Base-by-base conservation (phyloP, 2,888 invertebrate species). In the Rhagonycha lutea region DNA sequence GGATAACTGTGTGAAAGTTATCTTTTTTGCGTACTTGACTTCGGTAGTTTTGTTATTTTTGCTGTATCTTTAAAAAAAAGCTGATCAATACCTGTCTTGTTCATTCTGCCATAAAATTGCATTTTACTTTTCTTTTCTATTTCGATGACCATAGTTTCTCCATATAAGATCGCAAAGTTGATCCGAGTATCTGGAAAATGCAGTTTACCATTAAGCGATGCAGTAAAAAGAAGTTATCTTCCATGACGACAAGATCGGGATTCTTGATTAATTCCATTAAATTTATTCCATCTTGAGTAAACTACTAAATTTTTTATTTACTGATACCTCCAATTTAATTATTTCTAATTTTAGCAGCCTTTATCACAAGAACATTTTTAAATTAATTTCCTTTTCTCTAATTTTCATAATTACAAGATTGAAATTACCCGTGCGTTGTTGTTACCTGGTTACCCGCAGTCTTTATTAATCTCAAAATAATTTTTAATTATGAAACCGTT, bases 51-150 rank as follows among this genome's bases (percentile, higher is more conserved):
- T 26, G 63, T 47, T 47, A 63, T 63, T 63, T 63, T 24, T 18
- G 24, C 9, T 12, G 24, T 63, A 63, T 24, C 47, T 63, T 63
- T 7, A 63, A 63, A 63, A n/a, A 63, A 63, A 63, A 24, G 24
- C 24, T 63, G 24, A 63, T 14, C 61, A 14, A 18, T 70, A 70
- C 73, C 69, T 73, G 67, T 78, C 68, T 26, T 63, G 63, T 63
- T 24, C 80, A 80, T 63, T 74, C 76, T 69, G 75, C 75, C 78
- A 81, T 80, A 79, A 81, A 80, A 81, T 81, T 80, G 79, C 79
- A 75, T 71, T 75, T 72, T 67, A 14, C 72, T 65, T 61, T 72
- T 72, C 70, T 77, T 80, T 74, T 61, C 24, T 63, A 61, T 63
- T 69, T 72, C 71, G 70, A 70, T 74, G 76, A 72, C 72, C 76